Evolutionary conservation across 2,113 vertebrate species (phyloP).

Genomic region (Ammospiza nelsoni): DNA sequence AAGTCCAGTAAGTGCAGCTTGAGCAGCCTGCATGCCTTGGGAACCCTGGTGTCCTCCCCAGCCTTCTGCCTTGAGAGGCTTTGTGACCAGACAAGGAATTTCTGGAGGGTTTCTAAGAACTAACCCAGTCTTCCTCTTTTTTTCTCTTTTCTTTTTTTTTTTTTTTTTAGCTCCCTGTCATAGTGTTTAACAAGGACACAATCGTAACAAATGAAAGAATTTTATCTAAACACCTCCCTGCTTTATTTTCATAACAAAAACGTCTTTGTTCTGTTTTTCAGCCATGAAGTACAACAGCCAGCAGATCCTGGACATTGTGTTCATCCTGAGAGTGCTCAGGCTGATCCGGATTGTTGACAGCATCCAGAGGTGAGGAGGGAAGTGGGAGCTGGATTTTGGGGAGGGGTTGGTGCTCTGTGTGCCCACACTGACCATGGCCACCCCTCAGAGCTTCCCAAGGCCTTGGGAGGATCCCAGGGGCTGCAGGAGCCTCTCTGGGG

Average conservation of each 20-base stretch:
- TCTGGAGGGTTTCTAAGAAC: not conserved
- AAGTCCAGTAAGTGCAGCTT: slow-evolving; percentile 79
- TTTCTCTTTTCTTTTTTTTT: not conserved
- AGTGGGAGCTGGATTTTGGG: not conserved
- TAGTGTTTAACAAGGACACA: not conserved
- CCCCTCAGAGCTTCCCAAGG: not conserved
- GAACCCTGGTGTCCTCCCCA: not conserved
- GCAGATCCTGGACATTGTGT: slow-evolving; percentile 91
- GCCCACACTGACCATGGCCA: not conserved
- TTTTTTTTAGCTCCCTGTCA: not conserved
- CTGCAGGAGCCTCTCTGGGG: not conserved
- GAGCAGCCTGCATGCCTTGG: slow-evolving; percentile 46
- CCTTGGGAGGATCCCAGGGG: not conserved
- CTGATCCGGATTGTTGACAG: slow-evolving; percentile 89
- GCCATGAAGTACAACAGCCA: slow-evolving; percentile 84
- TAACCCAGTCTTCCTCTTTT: not conserved
- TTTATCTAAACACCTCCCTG: not conserved
- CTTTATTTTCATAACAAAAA: not conserved
- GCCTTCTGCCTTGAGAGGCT: not conserved
- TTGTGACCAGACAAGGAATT: not conserved
- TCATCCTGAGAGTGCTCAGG: slow-evolving; percentile 88
- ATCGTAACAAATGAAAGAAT: not conserved
- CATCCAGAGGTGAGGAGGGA: slow-evolving; percentile 81
- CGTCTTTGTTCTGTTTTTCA: slow-evolving; percentile 17
- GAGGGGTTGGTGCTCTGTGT: not conserved